A percentile compares a stretch with the other conserved stretches of the same genome.
phyloP scores from a whole-genome alignment of 92 coral and sea anemone genomes.

The Plumapathes pennacea region DNA sequence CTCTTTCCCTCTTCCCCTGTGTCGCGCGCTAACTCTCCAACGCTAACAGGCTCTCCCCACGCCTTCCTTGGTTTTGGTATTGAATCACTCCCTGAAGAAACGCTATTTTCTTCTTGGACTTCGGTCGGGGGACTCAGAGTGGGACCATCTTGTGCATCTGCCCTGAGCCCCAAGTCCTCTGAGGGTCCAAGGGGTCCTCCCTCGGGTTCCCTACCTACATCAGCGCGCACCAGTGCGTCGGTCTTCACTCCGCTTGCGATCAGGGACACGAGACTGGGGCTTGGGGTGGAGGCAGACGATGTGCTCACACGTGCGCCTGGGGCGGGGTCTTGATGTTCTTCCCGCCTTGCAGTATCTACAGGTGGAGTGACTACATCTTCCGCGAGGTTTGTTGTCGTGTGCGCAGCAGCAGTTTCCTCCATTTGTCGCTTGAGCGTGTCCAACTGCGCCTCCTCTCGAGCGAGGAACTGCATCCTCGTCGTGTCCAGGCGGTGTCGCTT shows the following conservation, averaged over 20 bases:
- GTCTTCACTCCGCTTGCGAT: slow-evolving; percentile 85
- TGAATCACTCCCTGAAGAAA: no score
- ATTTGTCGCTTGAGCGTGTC: slow-evolving; percentile 20
- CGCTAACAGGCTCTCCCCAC: slow-evolving; percentile 40
- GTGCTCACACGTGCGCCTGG: neutral
- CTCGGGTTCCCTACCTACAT: slow-evolving; percentile 18
- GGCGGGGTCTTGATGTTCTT: neutral
- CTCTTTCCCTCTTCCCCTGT: slow-evolving; percentile 39
- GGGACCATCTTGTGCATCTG: no score
- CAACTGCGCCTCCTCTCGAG: slow-evolving; percentile 65
- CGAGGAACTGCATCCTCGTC: slow-evolving; percentile 68
- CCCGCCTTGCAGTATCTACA: no score
- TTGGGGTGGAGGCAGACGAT: slow-evolving; percentile 19
- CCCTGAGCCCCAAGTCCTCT: no score
- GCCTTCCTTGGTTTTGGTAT: slow-evolving; percentile 46
- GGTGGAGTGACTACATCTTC: neutral
- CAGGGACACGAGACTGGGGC: slow-evolving; percentile 74
- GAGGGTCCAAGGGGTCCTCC: no score
- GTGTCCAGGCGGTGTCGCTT: slow-evolving; percentile 67
- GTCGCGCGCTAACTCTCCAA: slow-evolving; percentile 17
- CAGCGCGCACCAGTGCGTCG: slow-evolving; percentile 52
- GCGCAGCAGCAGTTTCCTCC: slow-evolving; percentile 5
- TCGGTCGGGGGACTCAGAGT: no score
- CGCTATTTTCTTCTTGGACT: no score
- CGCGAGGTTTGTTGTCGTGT: neutral